Conservation (phyloP, 2,888 invertebrate species). For the Drosophila cognata region DNA sequence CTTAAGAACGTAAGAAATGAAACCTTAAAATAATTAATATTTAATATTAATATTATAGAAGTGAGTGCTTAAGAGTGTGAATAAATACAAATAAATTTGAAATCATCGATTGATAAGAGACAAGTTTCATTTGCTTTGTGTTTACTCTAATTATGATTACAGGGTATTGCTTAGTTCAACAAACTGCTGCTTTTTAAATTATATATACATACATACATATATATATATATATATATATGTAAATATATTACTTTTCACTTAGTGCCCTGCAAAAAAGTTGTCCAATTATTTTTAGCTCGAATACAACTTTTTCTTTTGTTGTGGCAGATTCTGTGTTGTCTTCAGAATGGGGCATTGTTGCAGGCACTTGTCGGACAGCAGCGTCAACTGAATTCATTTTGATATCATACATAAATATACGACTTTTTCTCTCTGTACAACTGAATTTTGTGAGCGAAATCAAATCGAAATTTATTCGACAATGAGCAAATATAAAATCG, state of each 20-base stretch:
- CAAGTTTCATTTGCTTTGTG: background rate
- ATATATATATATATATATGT: background rate
- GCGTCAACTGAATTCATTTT: slow-evolving; percentile 12
- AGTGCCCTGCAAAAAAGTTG: slow-evolving; percentile 20
- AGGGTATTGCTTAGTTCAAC: slow-evolving; percentile 8
- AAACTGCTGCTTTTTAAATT: background rate
- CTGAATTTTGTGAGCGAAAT: background rate
- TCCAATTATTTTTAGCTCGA: slow-evolving; percentile 45
- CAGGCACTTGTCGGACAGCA: slow-evolving; percentile 15
- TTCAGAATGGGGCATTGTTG: slow-evolving; percentile 8
- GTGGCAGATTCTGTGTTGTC: background rate
- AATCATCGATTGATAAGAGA: background rate
- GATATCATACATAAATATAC: slow-evolving; percentile 25
- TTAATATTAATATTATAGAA: background rate
- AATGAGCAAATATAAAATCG: background rate
- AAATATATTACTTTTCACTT: slow-evolving; percentile 2
- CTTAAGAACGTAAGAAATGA: background rate
- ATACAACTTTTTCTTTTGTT: slow-evolving; percentile 29
- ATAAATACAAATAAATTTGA: background rate
- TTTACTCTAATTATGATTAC: background rate
- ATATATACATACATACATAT: background rate
- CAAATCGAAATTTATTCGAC: background rate
- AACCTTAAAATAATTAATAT: background rate
- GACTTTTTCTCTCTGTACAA: slow-evolving; percentile 7
- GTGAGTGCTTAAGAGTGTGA: background rate